Evolutionary conservation across 2,888 invertebrate species (phyloP).

Genomic region (Andrena minutula): DNA sequence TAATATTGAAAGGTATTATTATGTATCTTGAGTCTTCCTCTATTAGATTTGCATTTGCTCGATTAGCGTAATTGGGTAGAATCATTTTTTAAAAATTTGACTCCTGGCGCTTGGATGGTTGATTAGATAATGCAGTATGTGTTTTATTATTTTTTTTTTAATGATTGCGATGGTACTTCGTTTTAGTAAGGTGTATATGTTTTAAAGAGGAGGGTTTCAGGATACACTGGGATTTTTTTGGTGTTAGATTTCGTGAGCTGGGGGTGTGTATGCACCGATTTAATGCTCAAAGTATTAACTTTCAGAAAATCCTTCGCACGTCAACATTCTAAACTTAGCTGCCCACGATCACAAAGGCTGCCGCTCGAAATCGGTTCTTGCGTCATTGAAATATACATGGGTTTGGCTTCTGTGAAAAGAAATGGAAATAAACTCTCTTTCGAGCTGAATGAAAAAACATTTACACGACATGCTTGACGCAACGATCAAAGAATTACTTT

Average conservation of each 20-base stretch:
- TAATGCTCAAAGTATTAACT: not conserved
- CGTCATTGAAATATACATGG: slow-evolving; percentile 35
- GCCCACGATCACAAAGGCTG: slow-evolving; percentile 9
- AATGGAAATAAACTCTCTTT: slow-evolving; percentile 38
- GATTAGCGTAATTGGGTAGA: no score
- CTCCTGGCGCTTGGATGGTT: no score
- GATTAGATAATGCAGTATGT: no score
- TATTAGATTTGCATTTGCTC: no score
- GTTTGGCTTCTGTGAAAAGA: slow-evolving; percentile 33
- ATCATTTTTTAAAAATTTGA: no score
- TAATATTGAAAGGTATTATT: no score
- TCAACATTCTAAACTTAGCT: slow-evolving; percentile 40
- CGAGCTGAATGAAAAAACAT: slow-evolving; percentile 4
- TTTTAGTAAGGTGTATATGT: no score
- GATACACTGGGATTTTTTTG: not conserved
- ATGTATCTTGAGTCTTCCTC: no score
- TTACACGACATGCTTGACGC: slow-evolving; percentile 5
- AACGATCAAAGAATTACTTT: slow-evolving; percentile 9
- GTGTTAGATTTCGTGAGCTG: not conserved
- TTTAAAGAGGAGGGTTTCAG: no score
- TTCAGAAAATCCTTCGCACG: slow-evolving; percentile 12
- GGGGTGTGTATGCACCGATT: not conserved
- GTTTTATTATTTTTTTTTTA: no score
- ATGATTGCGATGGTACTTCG: no score
- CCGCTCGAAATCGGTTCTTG: slow-evolving; percentile 33